Evolutionary conservation across 2,888 invertebrate species (phyloP), one percentile per base, ranked within the genome.

Genomic region (Carabus problematicus): DNA sequence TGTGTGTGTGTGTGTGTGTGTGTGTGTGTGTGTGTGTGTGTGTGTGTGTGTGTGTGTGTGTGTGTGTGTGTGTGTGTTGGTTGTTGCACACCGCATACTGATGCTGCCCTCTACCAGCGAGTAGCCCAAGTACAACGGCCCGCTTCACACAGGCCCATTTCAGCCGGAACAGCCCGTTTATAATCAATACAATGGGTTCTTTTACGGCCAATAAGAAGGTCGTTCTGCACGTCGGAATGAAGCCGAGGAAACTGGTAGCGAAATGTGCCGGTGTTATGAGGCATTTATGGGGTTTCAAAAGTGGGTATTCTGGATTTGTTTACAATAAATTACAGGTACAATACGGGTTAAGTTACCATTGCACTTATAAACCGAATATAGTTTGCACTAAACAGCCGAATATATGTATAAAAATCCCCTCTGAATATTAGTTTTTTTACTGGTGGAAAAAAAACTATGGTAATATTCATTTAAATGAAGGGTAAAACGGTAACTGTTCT

Each of bases 151-250:
- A 52, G 40, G 52, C 68, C 29, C 60, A 68, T 14, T n/a, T n/a
- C n/a, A n/a, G n/a, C n/a, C 16, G 67, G 71, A 76, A 76, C 74
- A 71, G 71, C 41, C 70, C 29, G 63, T 16, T 40, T 78, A 79
- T 81, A 81, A 82, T 82, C 82, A 81, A 82, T 82, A 81, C 81
- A 80, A 82, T 81, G 47, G 81, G 79, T 78, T 78, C 79, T 81
- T 82, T 82, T 81, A 82, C 79, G 79, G 79, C 79, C 80, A 79
- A 82, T 82, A 82, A 82, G 79, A 76, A 77, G 79, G n/a, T 77
- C 79, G 79, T 81, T 81, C n/a, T 76, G 75, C 76, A 77, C 73
- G 73, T 43, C 75, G 75, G 76, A 79, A 80, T 78, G 67, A 61
- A 61, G 39, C 43, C 54, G 60, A 11, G 45, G 52, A 18, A 12